Conservation (phyloP, 2,797 vertebrate species). For the Syndactyla subalaris region DNA sequence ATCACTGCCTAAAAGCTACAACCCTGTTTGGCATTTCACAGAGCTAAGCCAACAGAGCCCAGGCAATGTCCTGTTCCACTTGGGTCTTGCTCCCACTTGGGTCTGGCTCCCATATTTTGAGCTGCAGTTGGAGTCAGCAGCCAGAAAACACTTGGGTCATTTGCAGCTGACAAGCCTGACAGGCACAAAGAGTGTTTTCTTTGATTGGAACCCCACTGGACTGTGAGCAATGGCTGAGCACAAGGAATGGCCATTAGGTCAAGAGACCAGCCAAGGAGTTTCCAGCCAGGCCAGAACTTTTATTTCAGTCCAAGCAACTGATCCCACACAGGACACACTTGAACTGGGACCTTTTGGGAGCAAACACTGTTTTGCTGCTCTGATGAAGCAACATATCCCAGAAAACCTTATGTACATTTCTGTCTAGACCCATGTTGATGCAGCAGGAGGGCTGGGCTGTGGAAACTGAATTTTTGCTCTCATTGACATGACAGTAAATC, state of each 20-base stretch:
- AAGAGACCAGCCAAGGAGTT: not conserved
- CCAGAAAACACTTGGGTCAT: conserved; percentile 59
- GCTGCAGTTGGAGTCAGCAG: conserved; percentile 52
- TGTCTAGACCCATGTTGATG: not conserved
- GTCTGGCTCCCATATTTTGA: conserved; percentile 57
- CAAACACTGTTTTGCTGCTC: not conserved
- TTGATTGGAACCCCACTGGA: not conserved
- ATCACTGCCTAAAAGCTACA: not conserved
- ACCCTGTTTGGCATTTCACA: not conserved
- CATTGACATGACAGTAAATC: not conserved
- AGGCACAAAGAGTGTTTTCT: not conserved
- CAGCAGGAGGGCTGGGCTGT: not conserved
- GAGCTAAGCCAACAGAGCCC: not conserved
- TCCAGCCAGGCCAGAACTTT: not conserved
- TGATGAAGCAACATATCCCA: not conserved
- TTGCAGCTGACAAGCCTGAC: conserved; percentile 61
- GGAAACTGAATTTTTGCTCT: not conserved
- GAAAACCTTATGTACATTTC: not conserved
- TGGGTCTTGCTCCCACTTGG: conserved; percentile 23
- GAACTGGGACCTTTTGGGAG: not conserved
- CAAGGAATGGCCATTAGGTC: not conserved
- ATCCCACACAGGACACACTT: fast-evolving
- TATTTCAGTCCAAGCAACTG: not conserved
- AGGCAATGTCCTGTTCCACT: not conserved
- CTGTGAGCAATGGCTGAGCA: not conserved